These are phyloP conservation scores for Plutomurus gul DNA, from an alignment of 1,140 invertebrate genomes.

Conservation along the genomic window DNA sequence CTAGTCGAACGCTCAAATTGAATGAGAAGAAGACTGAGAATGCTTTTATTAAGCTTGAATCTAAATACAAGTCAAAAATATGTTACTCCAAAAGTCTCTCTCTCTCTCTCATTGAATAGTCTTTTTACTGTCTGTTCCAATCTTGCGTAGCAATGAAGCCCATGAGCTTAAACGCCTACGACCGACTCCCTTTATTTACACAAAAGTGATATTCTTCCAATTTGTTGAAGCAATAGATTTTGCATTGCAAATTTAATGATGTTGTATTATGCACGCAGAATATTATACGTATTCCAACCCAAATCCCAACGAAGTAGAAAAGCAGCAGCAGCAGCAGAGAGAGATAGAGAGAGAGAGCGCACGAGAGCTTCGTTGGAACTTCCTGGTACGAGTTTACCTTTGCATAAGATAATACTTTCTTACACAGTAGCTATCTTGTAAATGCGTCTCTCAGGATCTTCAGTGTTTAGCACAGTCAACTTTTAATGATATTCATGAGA, in stretches of 20 bases:
- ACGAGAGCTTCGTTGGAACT: background rate
- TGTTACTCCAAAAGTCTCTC: too few species aligned
- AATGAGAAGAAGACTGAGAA: too few species aligned
- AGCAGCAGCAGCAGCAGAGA: too few species aligned
- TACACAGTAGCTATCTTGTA: background rate
- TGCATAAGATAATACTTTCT: background rate
- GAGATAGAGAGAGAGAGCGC: too few species aligned
- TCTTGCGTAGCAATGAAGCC: too few species aligned
- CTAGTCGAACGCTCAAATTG: too few species aligned
- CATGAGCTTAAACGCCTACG: background rate
- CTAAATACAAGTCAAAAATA: too few species aligned
- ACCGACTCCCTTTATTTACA: background rate
- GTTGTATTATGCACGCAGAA: background rate
- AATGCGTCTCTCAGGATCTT: background rate
- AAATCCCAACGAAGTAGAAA: background rate
- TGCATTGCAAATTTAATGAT: slow-evolving; percentile 17
- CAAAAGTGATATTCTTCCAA: background rate
- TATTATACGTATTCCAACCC: background rate
- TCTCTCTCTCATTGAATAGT: too few species aligned
- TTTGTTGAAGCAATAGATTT: slow-evolving; percentile 4
- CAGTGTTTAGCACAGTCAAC: background rate
- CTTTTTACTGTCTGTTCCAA: too few species aligned
- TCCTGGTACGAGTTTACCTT: background rate
- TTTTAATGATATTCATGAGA: slow-evolving; percentile 7
- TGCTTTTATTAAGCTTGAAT: too few species aligned